Evolutionary conservation across 2,113 vertebrate genomes (phyloP).

Genomic region (Syrrhaptes paradoxus): DNA sequence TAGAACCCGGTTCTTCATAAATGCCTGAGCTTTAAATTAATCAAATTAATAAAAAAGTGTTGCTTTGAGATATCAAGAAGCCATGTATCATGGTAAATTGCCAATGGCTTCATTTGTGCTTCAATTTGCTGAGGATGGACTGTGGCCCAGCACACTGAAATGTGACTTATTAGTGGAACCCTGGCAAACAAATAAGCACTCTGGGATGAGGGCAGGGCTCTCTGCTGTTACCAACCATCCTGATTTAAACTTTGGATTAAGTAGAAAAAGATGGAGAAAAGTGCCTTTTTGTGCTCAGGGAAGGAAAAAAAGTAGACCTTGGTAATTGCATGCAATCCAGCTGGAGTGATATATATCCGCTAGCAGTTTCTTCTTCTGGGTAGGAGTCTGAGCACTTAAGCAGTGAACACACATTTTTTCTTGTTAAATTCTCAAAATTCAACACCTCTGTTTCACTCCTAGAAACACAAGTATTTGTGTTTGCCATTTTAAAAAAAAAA

Average conservation of each 20-base stretch:
- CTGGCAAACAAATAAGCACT: not conserved
- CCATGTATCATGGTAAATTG: not conserved
- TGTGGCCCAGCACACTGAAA: not conserved
- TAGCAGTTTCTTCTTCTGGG: not conserved
- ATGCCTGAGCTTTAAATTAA: not conserved
- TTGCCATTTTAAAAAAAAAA: slow-evolving; percentile 12
- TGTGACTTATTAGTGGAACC: not conserved
- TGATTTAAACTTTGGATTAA: slow-evolving; percentile 26
- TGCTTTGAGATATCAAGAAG: not conserved
- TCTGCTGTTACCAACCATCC: not conserved
- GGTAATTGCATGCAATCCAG: not conserved
- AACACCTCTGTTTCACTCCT: slow-evolving; percentile 20
- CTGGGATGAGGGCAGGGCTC: not conserved
- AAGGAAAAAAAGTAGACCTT: not conserved
- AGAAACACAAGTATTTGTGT: slow-evolving; percentile 14
- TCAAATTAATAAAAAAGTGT: not conserved
- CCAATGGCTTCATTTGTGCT: not conserved
- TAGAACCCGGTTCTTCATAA: not conserved
- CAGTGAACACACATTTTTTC: not conserved
- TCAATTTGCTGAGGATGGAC: not conserved
- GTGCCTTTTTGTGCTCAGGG: not conserved
- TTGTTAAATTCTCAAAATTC: slow-evolving; percentile 37
- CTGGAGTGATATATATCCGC: not conserved
- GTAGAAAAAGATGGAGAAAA: not conserved
- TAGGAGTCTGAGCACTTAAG: slow-evolving; percentile 13